phyloP scores from a whole-genome alignment of 2,888 invertebrate species.

The Reticulitermes lucifugus region DNA sequence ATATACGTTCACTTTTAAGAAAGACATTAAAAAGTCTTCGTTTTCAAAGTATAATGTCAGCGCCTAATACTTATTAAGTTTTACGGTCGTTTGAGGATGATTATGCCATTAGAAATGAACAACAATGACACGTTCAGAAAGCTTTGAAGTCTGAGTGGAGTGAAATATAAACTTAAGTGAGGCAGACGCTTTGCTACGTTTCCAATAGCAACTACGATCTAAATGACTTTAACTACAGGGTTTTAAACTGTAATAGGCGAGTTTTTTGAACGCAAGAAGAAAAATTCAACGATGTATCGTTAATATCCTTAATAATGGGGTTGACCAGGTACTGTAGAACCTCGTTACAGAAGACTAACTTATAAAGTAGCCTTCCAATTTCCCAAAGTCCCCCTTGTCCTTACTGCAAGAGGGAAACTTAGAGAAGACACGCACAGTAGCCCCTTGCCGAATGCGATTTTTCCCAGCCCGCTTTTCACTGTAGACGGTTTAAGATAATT shows the following conservation, averaged over 20 bases:
- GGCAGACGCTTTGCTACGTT: not conserved
- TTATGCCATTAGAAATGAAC: not conserved
- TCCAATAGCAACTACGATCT: not conserved
- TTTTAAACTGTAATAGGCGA: not conserved
- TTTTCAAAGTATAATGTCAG: no score
- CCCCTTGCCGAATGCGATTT: no score
- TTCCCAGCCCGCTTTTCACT: no score
- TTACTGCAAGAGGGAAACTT: no score
- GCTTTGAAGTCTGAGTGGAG: not conserved
- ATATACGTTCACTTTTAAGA: not conserved
- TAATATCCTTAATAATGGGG: not conserved
- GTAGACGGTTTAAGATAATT: no score
- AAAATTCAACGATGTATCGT: not conserved
- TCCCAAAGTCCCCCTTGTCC: no score
- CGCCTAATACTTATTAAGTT: not conserved
- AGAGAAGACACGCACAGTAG: no score
- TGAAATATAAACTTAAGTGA: not conserved
- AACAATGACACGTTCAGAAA: not conserved
- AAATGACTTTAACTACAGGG: not conserved
- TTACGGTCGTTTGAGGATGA: not conserved
- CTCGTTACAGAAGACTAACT: no score
- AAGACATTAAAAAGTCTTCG: not conserved
- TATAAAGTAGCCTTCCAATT: no score
- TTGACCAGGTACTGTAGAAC: not conserved
- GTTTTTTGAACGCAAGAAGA: not conserved